A percentile compares a stretch with the other conserved stretches of the same genome.
phyloP scores from a whole-genome alignment of 1,140 invertebrate species.

The Atta cephalotes region DNA sequence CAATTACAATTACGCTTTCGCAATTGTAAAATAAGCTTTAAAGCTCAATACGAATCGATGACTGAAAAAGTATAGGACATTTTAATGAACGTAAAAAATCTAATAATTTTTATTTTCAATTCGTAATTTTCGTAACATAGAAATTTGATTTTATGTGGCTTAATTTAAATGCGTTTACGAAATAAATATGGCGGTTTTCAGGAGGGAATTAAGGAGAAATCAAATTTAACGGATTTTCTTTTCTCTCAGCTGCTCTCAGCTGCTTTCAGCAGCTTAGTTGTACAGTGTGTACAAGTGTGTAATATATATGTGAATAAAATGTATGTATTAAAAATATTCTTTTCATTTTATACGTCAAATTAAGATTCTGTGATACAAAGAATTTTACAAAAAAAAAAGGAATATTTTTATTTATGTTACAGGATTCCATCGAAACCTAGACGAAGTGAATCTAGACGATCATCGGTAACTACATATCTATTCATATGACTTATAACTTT shows the following conservation, averaged over 20 bases:
- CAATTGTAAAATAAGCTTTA: too few species aligned
- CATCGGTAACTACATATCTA: constrained; percentile 64
- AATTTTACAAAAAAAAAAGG: neutral
- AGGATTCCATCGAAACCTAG: constrained; percentile 60
- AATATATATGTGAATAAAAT: constrained; percentile 39
- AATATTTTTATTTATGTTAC: neutral
- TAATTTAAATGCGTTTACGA: neutral
- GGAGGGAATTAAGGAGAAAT: neutral
- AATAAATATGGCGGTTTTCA: neutral
- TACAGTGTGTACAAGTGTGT: neutral
- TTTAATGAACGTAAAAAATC: too few species aligned
- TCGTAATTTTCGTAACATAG: too few species aligned
- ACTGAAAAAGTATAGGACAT: too few species aligned
- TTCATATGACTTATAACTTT: neutral
- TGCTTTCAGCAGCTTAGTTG: too few species aligned
- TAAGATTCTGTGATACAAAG: neutral
- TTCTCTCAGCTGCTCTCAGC: neutral
- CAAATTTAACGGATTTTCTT: neutral
- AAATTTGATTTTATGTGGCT: neutral
- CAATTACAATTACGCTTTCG: too few species aligned
- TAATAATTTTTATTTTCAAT: too few species aligned
- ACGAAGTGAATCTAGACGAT: constrained; percentile 64
- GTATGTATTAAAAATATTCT: constrained; percentile 56
- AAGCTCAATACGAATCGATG: too few species aligned
- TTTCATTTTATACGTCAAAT: constrained; percentile 6